Evolutionary conservation across 2,888 invertebrate species (phyloP).

Genomic region (Apamea crenata): DNA sequence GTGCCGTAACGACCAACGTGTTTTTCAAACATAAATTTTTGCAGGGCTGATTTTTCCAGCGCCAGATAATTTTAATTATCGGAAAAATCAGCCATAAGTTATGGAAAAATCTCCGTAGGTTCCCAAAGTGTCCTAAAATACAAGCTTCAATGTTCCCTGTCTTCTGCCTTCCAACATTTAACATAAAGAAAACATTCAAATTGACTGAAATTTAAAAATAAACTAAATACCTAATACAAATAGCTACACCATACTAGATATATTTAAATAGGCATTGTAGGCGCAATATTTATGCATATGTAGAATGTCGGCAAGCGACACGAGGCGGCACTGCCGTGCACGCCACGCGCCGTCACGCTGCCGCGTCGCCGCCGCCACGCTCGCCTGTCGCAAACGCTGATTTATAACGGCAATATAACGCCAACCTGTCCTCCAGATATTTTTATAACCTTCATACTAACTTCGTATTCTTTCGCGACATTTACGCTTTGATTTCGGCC

Average conservation of each 20-base stretch:
- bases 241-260: conserved; percentile 1
- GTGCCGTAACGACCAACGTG: conserved; percentile 32
- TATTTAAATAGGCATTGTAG: conserved; percentile 11
- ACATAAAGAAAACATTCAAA: neutral
- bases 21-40: conserved; percentile 60
- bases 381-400: conserved; percentile 82
- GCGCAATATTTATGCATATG: conserved; percentile 81
- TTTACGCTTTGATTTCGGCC: conserved; percentile 76
- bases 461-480: conserved; percentile 76
- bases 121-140: neutral
- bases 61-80: no score
- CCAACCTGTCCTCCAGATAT: conserved; percentile 87
- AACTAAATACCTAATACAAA: conserved; percentile 1
- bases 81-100: no score
- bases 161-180: neutral
- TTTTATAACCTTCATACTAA: conserved; percentile 86
- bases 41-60: no score
- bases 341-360: conserved; percentile 73
- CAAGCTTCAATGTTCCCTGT: neutral
- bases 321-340: conserved; percentile 74
- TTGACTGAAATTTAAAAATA: neutral
- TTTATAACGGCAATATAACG: conserved; percentile 89
- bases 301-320: conserved; percentile 75
- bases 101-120: neutral
- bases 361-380: conserved; percentile 73